phyloP scores from a whole-genome alignment of 2,113 vertebrate genomes.

The Calyptommatus sinebrachiatus region DNA sequence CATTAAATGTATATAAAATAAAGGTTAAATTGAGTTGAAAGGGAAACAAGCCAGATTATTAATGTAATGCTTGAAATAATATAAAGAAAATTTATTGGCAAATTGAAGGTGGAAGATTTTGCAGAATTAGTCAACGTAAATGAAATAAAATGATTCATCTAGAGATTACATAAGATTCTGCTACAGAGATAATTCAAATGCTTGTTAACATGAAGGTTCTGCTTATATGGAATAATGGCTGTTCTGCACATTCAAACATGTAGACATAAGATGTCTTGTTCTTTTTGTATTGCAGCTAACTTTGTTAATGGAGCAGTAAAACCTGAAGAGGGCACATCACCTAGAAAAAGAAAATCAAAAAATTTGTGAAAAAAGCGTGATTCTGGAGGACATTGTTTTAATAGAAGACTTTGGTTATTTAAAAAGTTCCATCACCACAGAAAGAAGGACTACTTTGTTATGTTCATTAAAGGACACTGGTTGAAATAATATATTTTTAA shows the following conservation, averaged over 20 bases:
- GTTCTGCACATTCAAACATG: not conserved
- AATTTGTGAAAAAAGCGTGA: constrained; percentile 61
- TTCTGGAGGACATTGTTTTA: constrained; percentile 12
- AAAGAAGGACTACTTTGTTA: constrained; percentile 24
- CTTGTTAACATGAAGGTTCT: not conserved
- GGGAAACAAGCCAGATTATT: too few species aligned
- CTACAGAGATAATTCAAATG: not conserved
- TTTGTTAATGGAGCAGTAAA: constrained; percentile 76
- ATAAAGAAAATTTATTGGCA: not conserved
- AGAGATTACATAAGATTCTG: too few species aligned
- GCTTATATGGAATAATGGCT: not conserved
- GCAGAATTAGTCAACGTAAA: not conserved
- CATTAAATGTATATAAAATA: too few species aligned
- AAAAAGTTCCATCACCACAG: constrained; percentile 41
- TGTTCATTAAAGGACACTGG: constrained; percentile 2
- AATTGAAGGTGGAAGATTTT: not conserved
- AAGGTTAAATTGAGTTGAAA: too few species aligned
- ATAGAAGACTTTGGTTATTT: constrained; percentile 33
- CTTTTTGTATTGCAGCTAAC: constrained; percentile 59
- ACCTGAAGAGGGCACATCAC: constrained; percentile 72
- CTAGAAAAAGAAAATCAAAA: constrained; percentile 79
- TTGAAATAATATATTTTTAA: constrained; percentile 36
- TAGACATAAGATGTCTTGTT: not conserved
- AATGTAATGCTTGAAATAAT: too few species aligned
- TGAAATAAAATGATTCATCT: not conserved